Evolutionary conservation across 2,797 vertebrate genomes (phyloP).

Genomic region (Urocyon cinereoargenteus): DNA sequence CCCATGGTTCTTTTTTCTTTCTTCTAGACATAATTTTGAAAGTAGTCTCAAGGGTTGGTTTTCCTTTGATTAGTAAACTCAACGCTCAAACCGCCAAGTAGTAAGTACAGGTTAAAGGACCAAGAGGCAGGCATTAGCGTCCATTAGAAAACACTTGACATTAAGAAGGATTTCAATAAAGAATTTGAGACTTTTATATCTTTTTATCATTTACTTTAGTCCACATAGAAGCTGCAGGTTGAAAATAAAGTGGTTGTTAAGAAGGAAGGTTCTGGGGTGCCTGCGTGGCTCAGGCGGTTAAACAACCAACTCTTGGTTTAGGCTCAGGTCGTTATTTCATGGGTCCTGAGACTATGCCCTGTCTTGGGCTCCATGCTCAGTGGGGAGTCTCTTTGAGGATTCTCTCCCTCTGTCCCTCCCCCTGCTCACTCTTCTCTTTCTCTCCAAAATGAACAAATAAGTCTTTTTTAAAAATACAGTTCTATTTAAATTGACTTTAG

Average conservation of each 20-base stretch:
- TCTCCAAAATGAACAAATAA: too few relatives aligned
- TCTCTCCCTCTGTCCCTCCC: neutral
- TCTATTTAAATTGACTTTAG: neutral
- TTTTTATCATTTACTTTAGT: neutral
- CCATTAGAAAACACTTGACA: neutral
- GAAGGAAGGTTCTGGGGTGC: neutral
- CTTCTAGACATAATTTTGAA: neutral
- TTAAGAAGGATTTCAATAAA: neutral
- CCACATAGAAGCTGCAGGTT: neutral
- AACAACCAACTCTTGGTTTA: neutral
- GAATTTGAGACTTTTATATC: neutral
- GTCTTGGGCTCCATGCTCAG: neutral
- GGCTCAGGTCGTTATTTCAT: neutral
- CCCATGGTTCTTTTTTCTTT: neutral
- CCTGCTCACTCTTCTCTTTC: neutral
- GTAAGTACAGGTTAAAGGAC: neutral
- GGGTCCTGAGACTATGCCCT: neutral
- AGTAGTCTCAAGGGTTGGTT: neutral
- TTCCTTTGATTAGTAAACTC: slow-evolving; percentile 34
- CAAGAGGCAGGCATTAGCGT: neutral
- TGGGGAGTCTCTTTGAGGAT: neutral
- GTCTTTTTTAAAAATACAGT: neutral
- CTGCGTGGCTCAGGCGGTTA: neutral
- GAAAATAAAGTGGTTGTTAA: slow-evolving; percentile 41
- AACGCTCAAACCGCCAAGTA: slow-evolving; percentile 10